phyloP scores from a whole-genome alignment of 2,797 vertebrate genomes.

The Microcaecilia unicolor region DNA sequence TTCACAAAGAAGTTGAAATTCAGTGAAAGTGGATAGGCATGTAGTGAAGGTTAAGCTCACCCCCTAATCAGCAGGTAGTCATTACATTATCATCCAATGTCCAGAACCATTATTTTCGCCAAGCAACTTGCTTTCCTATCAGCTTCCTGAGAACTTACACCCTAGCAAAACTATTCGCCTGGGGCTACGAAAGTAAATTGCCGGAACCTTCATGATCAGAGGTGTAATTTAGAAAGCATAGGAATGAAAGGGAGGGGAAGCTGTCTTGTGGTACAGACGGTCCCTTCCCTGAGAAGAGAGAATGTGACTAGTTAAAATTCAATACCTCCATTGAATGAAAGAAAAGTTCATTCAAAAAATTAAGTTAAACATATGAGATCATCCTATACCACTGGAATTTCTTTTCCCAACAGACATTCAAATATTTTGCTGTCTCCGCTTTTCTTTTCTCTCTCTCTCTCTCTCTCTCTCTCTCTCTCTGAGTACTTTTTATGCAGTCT shows the following conservation, averaged over 20 bases:
- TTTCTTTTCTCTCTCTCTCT: no score
- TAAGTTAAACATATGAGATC: no score
- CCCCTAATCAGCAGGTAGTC: constrained; percentile 16
- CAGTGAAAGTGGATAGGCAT: constrained; percentile 22
- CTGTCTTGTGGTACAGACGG: constrained; percentile 21
- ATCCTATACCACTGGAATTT: no score
- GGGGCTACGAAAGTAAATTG: constrained; percentile 17
- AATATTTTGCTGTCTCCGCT: no score
- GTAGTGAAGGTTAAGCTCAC: constrained; percentile 3
- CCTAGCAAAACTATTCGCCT: constrained; percentile 23
- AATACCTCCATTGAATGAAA: constrained; percentile 31
- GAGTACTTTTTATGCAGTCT: no score
- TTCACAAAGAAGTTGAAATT: constrained; percentile 17
- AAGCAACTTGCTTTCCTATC: constrained; percentile 29
- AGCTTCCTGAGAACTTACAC: constrained; percentile 30
- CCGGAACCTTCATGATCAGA: constrained; percentile 1
- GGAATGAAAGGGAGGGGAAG: background rate
- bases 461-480: no score
- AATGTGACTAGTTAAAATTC: constrained; percentile 31
- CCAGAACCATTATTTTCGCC: constrained; percentile 33
- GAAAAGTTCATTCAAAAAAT: constrained; percentile 25
- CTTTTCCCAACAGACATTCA: no score
- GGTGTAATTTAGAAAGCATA: constrained; percentile 30
- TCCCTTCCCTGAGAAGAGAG: constrained; percentile 18
- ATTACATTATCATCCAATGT: constrained; percentile 30